Conservation (phyloP, 1,140 invertebrate species). For the Apocrypta bakeri region DNA sequence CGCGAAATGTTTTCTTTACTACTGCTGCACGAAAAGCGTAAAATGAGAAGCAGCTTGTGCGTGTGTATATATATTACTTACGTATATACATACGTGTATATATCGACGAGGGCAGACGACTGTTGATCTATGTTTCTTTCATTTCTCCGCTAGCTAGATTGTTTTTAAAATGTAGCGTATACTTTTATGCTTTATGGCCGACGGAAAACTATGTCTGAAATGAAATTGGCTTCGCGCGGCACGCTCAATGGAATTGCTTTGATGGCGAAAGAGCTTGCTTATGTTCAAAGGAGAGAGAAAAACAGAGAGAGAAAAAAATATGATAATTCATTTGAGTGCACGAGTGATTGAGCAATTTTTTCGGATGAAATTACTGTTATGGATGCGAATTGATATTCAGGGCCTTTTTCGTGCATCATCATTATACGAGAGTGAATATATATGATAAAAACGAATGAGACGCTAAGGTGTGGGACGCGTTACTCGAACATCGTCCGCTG, state of each 20-base stretch:
- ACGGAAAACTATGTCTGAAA: slow-evolving; percentile 19
- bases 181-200: slow-evolving; percentile 22
- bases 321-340: no score
- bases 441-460: background rate
- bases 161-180: slow-evolving; percentile 14
- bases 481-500: background rate
- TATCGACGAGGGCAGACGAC: background rate
- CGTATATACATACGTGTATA: background rate
- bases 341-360: no score
- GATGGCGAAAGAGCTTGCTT: background rate
- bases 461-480: background rate
- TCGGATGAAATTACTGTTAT: no score
- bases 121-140: slow-evolving; percentile 16
- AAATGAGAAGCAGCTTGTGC: slow-evolving; percentile 61
- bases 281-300: background rate
- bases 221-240: slow-evolving; percentile 26
- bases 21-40: slow-evolving; percentile 59
- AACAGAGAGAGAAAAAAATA: background rate
- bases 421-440: no score
- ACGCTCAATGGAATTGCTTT: background rate
- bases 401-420: background rate
- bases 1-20: slow-evolving; percentile 67
- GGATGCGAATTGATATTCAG: no score
- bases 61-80: background rate
- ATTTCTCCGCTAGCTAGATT: background rate